Conservation (phyloP, 1,140 invertebrate genomes). For the Proctacanthus coquilletti region DNA sequence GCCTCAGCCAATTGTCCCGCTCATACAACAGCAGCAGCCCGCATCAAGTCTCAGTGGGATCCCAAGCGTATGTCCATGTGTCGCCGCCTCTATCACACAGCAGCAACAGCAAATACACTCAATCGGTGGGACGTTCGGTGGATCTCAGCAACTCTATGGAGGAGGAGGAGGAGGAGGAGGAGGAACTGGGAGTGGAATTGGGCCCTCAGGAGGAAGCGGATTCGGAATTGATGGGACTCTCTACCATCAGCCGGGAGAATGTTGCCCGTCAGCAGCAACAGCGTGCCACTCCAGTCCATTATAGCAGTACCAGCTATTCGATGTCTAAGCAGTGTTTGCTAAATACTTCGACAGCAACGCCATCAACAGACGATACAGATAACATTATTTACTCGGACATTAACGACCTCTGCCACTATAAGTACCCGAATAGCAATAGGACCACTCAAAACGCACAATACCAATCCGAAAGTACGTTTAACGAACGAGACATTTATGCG, state of each 20-base stretch:
- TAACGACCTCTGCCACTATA: conserved; percentile 26
- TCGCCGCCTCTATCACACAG: conserved; percentile 26
- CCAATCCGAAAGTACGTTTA: conserved; percentile 22
- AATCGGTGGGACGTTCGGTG: conserved; percentile 15
- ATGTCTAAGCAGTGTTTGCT: conserved; percentile 31
- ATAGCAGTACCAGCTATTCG: conserved; percentile 32
- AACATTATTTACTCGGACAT: conserved; percentile 30
- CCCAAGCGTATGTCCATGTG: conserved; percentile 28
- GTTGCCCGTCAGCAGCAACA: conserved; percentile 18
- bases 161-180: conserved; percentile 16
- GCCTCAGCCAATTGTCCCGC: conserved; percentile 26
- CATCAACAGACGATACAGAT: conserved; percentile 27
- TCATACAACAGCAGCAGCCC: conserved; percentile 30
- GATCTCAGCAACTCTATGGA: conserved; percentile 31
- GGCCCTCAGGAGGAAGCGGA: conserved; percentile 29
- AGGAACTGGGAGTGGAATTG: conserved; percentile 20
- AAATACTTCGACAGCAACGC: conserved; percentile 17
- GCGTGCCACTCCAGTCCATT: conserved; percentile 30
- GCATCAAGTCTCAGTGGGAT: conserved; percentile 31
- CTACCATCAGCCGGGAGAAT: conserved; percentile 31
- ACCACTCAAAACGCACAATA: conserved; percentile 19
- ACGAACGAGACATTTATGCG: conserved; percentile 27
- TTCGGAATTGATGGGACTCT: conserved; percentile 31
- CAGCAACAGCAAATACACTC: conserved; percentile 18
- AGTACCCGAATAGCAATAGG: conserved; percentile 21